A percentile compares a stretch with the other conserved stretches of the same genome.
Evolutionary conservation across 1,140 invertebrate genomes (phyloP).

Genomic region (Cepaea nemoralis): DNA sequence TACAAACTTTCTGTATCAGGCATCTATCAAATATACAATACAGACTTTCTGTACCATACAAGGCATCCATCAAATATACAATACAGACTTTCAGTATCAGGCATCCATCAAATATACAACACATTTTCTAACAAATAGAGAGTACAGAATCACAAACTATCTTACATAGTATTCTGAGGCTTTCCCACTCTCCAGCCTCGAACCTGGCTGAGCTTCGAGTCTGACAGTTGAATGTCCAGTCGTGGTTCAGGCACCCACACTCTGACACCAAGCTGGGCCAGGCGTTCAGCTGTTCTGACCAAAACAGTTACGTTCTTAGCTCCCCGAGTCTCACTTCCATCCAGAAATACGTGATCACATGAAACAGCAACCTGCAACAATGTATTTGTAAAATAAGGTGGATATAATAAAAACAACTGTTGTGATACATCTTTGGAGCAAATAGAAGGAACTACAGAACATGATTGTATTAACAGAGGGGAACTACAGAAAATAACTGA

Average conservation of each 20-base stretch:
- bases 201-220: slow-evolving; percentile 90
- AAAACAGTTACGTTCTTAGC: slow-evolving; percentile 94
- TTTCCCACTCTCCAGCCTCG: slow-evolving; percentile 80
- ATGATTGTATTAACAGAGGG: not conserved
- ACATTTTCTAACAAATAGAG: no score
- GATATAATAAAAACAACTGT: no score
- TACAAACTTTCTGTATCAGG: no score
- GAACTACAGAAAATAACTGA: no score
- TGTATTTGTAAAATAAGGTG: no score
- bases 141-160: no score
- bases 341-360: slow-evolving; percentile 95
- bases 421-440: no score
- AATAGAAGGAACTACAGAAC: not conserved
- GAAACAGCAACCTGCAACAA: slow-evolving; percentile 88
- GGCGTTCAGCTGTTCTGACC: slow-evolving; percentile 93
- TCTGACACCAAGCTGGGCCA: slow-evolving; percentile 87
- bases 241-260: slow-evolving; percentile 98
- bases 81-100: no score
- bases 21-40: no score
- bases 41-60: no score
- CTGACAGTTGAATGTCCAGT: slow-evolving; percentile 88
- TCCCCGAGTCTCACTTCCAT: slow-evolving; percentile 94
- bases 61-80: no score
- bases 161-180: not conserved
- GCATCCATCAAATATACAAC: no score